phyloP scores from a whole-genome alignment of 1,140 invertebrate species.

The Bombus pyrosoma region DNA sequence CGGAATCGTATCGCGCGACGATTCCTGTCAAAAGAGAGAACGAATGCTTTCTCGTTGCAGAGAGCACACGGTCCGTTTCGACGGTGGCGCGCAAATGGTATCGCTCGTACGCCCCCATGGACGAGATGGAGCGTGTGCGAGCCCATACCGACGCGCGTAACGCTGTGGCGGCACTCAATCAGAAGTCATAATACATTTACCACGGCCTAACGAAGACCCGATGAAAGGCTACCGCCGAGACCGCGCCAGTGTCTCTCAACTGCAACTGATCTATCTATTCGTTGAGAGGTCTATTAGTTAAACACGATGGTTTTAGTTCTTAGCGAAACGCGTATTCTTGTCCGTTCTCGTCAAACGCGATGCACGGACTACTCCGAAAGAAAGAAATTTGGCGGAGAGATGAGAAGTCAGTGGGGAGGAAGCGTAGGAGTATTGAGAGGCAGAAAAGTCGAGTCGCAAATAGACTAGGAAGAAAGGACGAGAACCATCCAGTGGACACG shows the following conservation, averaged over 20 bases:
- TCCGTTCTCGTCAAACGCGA: too few relatives aligned
- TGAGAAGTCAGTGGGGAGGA: background rate
- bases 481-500: background rate
- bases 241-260: conserved; percentile 54
- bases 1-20: conserved; percentile 8
- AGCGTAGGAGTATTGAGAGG: background rate
- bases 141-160: conserved; percentile 32
- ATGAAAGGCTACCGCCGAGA: conserved; percentile 68
- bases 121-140: background rate
- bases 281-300: too few relatives aligned
- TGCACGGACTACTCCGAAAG: background rate
- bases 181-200: conserved; percentile 75
- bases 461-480: conserved; percentile 42
- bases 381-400: conserved; percentile 1
- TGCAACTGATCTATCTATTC: background rate
- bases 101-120: background rate
- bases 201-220: conserved; percentile 68
- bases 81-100: conserved; percentile 24
- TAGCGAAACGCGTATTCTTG: too few relatives aligned
- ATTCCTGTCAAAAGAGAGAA: background rate
- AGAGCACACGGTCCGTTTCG: conserved; percentile 2
- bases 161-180: conserved; percentile 67
- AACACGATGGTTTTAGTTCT: too few relatives aligned
- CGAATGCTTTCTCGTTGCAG: background rate
- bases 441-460: conserved; percentile 57